Evolutionary conservation across 2,113 vertebrate genomes (phyloP).

Genomic region (Telmatochromis brichardi): DNA sequence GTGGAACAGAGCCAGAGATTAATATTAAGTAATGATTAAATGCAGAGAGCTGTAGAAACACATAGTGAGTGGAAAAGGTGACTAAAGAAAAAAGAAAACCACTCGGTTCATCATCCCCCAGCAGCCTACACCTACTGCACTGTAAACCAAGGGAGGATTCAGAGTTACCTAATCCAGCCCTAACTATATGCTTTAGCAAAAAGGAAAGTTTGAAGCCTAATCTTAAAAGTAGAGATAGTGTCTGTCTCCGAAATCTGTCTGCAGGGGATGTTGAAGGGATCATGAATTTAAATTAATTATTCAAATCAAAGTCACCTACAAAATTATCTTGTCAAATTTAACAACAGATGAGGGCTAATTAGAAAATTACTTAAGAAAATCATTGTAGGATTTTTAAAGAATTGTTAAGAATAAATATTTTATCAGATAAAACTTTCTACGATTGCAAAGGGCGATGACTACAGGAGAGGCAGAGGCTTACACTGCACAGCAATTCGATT

Average conservation of each 20-base stretch:
- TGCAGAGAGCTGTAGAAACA: neutral
- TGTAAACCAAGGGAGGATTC: neutral
- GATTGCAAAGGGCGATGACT: neutral
- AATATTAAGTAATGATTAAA: neutral
- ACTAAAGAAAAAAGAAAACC: neutral
- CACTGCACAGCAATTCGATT: neutral
- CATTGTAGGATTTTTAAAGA: neutral
- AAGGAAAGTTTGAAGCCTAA: neutral
- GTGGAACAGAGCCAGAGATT: neutral
- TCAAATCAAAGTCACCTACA: neutral
- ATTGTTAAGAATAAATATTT: neutral
- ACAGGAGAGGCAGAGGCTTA: neutral
- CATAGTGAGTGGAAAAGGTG: neutral
- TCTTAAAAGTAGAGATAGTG: neutral
- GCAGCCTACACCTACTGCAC: neutral
- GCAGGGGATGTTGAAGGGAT: neutral
- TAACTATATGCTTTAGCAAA: neutral
- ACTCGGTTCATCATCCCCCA: neutral
- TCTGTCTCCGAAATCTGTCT: neutral
- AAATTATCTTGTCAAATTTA: neutral
- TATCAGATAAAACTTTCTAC: neutral
- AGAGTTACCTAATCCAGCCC: rapidly evolving
- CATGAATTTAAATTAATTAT: neutral
- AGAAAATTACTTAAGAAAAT: neutral
- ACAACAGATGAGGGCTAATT: neutral